Evolutionary conservation across 2,888 invertebrate genomes (phyloP).

Genomic region (Busseola fusca): DNA sequence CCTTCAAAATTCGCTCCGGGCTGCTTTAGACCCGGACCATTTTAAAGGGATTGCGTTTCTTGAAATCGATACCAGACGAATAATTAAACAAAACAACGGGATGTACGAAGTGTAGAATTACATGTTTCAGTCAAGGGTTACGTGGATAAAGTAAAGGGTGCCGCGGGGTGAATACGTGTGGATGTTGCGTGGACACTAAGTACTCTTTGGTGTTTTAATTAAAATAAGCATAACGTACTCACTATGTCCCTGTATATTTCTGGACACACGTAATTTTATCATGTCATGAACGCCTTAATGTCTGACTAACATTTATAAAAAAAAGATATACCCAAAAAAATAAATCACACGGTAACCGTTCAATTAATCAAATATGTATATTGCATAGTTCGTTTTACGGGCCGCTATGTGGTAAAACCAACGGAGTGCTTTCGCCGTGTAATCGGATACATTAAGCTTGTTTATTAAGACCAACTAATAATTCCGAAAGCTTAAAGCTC

Average conservation of each 20-base stretch:
- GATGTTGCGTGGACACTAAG: slow-evolving; percentile 32
- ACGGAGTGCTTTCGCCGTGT: slow-evolving; percentile 43
- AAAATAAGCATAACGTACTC: slow-evolving; percentile 23
- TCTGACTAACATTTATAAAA: neutral
- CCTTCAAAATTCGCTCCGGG: slow-evolving; percentile 69
- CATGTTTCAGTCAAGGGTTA: slow-evolving; percentile 59
- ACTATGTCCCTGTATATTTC: neutral
- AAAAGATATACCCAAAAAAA: neutral
- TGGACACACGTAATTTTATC: neutral
- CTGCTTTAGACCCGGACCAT: slow-evolving; percentile 65
- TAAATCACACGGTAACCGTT: neutral
- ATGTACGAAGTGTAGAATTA: slow-evolving; percentile 53
- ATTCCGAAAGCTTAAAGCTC: slow-evolving; percentile 43
- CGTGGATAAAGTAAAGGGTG: slow-evolving; percentile 47
- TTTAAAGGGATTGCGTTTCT: slow-evolving; percentile 64
- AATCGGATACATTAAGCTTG: slow-evolving; percentile 58
- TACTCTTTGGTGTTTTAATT: slow-evolving; percentile 40
- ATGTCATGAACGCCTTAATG: neutral
- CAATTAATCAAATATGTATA: slow-evolving; percentile 18
- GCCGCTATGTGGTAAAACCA: slow-evolving; percentile 28
- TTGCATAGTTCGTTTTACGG: slow-evolving; percentile 21
- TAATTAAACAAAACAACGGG: slow-evolving; percentile 66
- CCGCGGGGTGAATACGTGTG: slow-evolving; percentile 35
- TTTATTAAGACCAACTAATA: slow-evolving; percentile 53
- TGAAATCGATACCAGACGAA: slow-evolving; percentile 73